Conservation (phyloP, 2,797 vertebrate species). For the Basileuterus tristriatus region DNA sequence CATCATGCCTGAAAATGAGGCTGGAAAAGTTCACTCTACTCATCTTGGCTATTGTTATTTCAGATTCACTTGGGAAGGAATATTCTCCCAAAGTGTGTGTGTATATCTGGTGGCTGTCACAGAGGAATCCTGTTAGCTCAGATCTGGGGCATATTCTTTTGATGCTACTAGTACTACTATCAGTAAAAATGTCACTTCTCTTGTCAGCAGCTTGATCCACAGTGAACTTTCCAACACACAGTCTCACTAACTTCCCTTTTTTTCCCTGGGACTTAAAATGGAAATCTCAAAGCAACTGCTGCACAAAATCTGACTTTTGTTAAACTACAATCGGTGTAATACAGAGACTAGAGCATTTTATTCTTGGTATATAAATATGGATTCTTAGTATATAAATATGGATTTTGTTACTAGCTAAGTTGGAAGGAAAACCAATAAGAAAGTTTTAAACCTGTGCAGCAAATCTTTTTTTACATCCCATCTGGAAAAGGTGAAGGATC, state of each 20-base stretch:
- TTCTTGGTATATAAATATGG: constrained; percentile 10
- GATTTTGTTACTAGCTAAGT: background rate
- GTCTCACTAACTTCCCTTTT: background rate
- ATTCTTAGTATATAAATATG: constrained; percentile 20
- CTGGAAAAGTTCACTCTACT: background rate
- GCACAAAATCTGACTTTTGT: background rate
- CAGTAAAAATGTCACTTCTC: background rate
- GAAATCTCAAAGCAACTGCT: background rate
- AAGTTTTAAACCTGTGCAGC: background rate
- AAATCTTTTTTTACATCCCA: background rate
- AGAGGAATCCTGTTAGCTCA: background rate
- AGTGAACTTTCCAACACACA: background rate
- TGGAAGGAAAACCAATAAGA: background rate
- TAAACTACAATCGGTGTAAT: background rate
- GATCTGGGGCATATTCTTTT: background rate
- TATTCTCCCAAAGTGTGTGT: background rate
- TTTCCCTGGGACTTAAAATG: background rate
- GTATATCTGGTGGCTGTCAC: background rate
- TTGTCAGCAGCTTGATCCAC: background rate
- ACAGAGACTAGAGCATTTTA: background rate
- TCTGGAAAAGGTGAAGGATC: constrained; percentile 3
- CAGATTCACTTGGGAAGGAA: background rate
- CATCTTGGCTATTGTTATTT: background rate
- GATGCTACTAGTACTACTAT: background rate
- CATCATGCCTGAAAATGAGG: background rate